These are phyloP conservation scores for Poeciliopsis paucimaculata DNA, from an alignment of 2,797 vertebrate genomes.

Conservation along the genomic window DNA sequence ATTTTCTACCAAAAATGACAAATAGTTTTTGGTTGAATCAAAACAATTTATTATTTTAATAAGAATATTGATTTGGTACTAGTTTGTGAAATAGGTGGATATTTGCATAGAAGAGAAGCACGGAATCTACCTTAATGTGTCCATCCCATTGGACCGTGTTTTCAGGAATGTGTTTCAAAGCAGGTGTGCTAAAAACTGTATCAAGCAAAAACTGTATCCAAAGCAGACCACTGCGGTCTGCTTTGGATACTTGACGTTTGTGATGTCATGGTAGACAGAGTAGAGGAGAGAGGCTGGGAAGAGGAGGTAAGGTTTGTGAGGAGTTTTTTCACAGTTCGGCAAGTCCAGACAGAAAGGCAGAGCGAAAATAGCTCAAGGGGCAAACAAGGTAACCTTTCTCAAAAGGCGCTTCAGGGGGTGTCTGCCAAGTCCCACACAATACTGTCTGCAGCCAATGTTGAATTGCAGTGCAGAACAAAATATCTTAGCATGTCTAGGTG, in stretches of 20 bases:
- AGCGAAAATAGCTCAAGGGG: constrained; percentile 79
- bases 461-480: constrained; percentile 63
- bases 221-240: constrained; percentile 81
- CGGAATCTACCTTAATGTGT: constrained; percentile 73
- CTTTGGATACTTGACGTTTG: constrained; percentile 78
- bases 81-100: constrained; percentile 14
- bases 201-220: constrained; percentile 73
- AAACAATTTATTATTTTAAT: no score
- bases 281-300: constrained; percentile 48
- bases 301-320: constrained; percentile 66
- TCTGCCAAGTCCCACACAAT: constrained; percentile 82
- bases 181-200: constrained; percentile 80
- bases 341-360: constrained; percentile 76
- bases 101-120: constrained; percentile 48
- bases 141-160: constrained; percentile 78
- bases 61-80: constrained; percentile 21
- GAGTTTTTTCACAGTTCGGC: constrained; percentile 77
- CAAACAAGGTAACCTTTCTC: constrained; percentile 81
- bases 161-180: constrained; percentile 81
- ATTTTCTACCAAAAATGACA: no score
- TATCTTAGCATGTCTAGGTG: constrained; percentile 59
- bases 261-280: constrained; percentile 74
- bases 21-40: no score
- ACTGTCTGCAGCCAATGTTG: constrained; percentile 74
- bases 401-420: constrained; percentile 77